A percentile compares a stretch with the other conserved stretches of the same genome.
These are phyloP conservation scores for Peromyscus melanophrys DNA, from an alignment of 2,797 vertebrate species.

Conservation along the genomic window DNA sequence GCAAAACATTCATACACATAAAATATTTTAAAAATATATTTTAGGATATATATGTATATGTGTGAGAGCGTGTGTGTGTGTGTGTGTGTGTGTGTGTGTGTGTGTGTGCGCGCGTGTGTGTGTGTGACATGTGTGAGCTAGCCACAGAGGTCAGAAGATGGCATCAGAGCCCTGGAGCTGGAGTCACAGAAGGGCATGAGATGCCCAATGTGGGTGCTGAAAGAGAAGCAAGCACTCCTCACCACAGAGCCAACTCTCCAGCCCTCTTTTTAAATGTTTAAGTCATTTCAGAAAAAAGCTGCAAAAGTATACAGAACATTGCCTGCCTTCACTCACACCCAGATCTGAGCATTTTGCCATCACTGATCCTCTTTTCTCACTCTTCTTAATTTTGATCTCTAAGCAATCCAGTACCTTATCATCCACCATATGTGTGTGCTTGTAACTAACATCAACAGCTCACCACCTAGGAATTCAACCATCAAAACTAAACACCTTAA, in stretches of 20 bases:
- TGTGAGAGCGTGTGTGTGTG: background rate
- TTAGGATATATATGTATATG: fast-evolving
- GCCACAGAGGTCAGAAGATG: background rate
- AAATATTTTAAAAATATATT: background rate
- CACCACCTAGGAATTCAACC: background rate
- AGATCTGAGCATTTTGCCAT: background rate
- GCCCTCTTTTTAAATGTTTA: background rate
- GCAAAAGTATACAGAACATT: background rate
- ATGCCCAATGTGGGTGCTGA: background rate
- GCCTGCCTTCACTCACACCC: background rate
- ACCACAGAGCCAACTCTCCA: background rate
- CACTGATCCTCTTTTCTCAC: background rate
- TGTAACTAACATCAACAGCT: background rate
- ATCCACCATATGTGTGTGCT: fast-evolving
- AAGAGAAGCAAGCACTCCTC: background rate
- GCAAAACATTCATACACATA: background rate
- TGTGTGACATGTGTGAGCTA: background rate
- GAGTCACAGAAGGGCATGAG: too few species aligned
- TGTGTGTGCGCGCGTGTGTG: too few species aligned
- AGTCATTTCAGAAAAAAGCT: background rate
- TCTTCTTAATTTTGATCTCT: background rate
- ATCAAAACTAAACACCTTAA: conserved; percentile 1
- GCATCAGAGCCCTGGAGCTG: too few species aligned
- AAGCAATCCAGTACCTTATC: background rate
- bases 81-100: too few species aligned